Evolutionary conservation across 2,797 vertebrate genomes (phyloP), one percentile per base, ranked within the genome.

Genomic region (Pseudomugil tenellus): DNA sequence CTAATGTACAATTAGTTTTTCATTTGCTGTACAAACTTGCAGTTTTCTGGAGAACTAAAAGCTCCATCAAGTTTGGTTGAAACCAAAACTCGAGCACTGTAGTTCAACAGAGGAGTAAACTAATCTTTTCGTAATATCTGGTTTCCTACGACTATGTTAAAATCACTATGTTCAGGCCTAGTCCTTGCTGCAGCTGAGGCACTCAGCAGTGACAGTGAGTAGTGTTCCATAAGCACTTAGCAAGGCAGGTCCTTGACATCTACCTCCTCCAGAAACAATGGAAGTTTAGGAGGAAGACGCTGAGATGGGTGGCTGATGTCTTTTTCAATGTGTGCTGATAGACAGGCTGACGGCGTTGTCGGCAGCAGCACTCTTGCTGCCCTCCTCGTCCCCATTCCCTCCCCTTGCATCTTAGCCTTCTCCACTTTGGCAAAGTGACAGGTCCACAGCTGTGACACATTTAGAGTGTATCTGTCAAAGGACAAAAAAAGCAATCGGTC

Each of bases 391-490:
- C 32, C 46, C 1, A 4, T 56, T 26, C 32, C 46, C 26, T 54
- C 63, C 51, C 72, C 16, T 51, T 35, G 16, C 14, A 72, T 84
- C 72, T 82, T 64, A 72, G 80, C 79, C 43, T 46, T 52, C 74
- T 32, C 35, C n/a, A 48, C 72, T 60, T 28, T 0, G 2, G 58
- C 9, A 3, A 73, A 77, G 81, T 86, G 86, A 83, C 63, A 59
- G 80, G 67, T 72, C 56, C 61, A 23, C 67, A 14, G 63, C 79
- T 63, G 79, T 84, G 87, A 88, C 86, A 85, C 83, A 41, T 72
- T 81, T 64, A 74, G 65, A 83, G 86, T 77, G 87, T 56, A 85
- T 87, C 84, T 90, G 86, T 89, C 88, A 89, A 70, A 1, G 81
- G 79, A 90, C 81, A 86, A 88, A 89, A 43, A 85, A 87, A 80